Evolutionary conservation across 2,113 vertebrate species (phyloP), one percentile per base, ranked within the genome.

Genomic region (Equus przewalskii): DNA sequence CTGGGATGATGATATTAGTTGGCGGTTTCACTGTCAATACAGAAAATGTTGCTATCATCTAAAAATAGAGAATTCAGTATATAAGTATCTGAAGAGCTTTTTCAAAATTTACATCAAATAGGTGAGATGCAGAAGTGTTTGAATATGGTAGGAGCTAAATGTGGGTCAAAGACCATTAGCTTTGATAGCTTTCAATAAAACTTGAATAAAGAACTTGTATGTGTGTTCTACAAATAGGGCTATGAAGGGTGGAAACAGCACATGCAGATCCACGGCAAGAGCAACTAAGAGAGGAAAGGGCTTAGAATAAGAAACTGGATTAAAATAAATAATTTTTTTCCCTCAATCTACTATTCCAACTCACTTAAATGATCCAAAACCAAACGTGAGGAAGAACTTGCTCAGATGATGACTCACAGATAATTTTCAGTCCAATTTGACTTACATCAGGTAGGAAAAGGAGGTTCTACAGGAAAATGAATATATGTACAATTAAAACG

Each of bases 371-470:
- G n/a, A 60, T 62, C 21, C 9, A 60, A 83, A 86, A 79, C 12
- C 65, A 85, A 85, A 85, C 18, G 73, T 9, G 11, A 96, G 8
- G 16, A 82, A 83, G 30, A 75, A 36, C 12, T 33, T 5, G 54
- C 3, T 60, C 91, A 69, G 14, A 56, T 58, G 89, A 85, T 93
- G 49, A 51, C 19, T 91, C 65, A 41, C 58, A n/a, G 54, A 24
- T 81, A n/a, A 36, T 58, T 76, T 91, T 73, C 78, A 62, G 9
- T 93, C 89, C 51, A 89, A 91, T 86, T 41, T 70, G 62, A 93
- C 91, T 95, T 79, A 69, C 78, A 78, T 36, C 51, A 97, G 58
- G 80, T 94, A 89, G 94, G 65, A 79, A 76, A 81, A 79, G 30
- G 13, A 58, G 36, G 14, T 2, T 89, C 7, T 65, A 36, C 11